Base-by-base conservation (phyloP, 2,113 vertebrate genomes). In the Lasiurus cinereus region DNA sequence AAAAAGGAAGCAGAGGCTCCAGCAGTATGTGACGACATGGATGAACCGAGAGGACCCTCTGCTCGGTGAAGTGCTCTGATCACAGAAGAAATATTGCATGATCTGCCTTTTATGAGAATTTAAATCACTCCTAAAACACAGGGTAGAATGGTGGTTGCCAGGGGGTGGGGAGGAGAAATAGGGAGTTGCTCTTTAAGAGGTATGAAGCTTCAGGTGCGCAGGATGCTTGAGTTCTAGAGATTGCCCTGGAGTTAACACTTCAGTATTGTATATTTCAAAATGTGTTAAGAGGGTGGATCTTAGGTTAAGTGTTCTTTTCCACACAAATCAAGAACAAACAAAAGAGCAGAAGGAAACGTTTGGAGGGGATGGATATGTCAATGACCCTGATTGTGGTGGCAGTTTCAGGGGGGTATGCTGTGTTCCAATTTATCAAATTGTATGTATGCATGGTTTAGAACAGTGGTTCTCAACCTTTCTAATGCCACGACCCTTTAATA, bases 361-460 rank as follows among this genome's bases (percentile, higher is more conserved):
- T 22, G 22, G 50, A 62, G 50, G 24, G 1, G 22, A 87, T 4
- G 18, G 22, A 39, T 31, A 22, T 18, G 73, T 24, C 8, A 31
- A 39, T 8, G 14, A 79, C 50, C 12, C 16, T 70, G 39, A 59
- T 21, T 22, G 22, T 36, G 50, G 50, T 4, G 36, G 31, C 16
- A 1, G 21, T 22, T 79, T 69, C 73, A 78, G 2, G 6, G 82
- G 31, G 19, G 12, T 36, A 12, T 22, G 14, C 39, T 43, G 12
- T 1, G 22, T 78, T 39, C 83, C 33, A 33, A 82, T 27, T 64
- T n/a, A 64, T 24, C 90, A 64, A 27, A 70, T 3, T 16, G 62
- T 78, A 19, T 12, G 36, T 2, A 6, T 12, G 12, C 1, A 11
- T 3, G 1, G 24, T 15, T 29, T 24, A 6, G 3, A 2, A 3